Evolutionary conservation across 2,113 vertebrate species (phyloP).

Genomic region (Grammomys dolichurus): DNA sequence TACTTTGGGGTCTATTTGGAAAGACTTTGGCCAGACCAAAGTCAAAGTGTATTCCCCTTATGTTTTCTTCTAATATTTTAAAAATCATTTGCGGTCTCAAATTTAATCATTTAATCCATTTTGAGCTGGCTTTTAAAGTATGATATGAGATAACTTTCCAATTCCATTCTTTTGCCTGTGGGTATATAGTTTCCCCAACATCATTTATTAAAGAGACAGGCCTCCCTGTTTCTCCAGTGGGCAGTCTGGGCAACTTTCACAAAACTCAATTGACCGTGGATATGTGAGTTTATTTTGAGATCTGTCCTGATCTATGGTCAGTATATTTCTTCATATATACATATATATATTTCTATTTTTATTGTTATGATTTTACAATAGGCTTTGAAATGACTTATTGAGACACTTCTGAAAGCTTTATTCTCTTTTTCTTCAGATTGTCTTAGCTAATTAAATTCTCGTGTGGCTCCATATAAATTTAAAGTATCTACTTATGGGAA

Average conservation of each 20-base stretch:
- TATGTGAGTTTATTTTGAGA: background rate
- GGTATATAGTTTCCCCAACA: background rate
- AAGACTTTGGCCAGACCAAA: background rate
- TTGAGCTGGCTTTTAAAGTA: background rate
- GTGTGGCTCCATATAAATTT: background rate
- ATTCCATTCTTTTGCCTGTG: background rate
- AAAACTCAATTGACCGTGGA: background rate
- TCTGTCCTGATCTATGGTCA: background rate
- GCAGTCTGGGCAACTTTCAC: background rate
- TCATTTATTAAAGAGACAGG: background rate
- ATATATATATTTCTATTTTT: background rate
- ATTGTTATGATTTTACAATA: background rate
- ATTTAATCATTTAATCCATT: conserved; percentile 3
- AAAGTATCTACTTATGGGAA: background rate
- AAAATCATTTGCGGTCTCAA: background rate
- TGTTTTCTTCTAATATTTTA: background rate
- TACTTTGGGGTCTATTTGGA: background rate
- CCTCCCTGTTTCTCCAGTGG: background rate
- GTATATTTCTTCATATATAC: background rate
- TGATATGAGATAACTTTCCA: background rate
- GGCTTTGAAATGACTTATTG: background rate
- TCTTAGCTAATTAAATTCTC: background rate
- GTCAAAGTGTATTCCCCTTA: background rate
- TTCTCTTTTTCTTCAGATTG: background rate
- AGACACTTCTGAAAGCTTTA: background rate